These are phyloP conservation scores for Orestias chungarensis DNA, from an alignment of 2,797 vertebrate genomes.

Conservation along the genomic window DNA sequence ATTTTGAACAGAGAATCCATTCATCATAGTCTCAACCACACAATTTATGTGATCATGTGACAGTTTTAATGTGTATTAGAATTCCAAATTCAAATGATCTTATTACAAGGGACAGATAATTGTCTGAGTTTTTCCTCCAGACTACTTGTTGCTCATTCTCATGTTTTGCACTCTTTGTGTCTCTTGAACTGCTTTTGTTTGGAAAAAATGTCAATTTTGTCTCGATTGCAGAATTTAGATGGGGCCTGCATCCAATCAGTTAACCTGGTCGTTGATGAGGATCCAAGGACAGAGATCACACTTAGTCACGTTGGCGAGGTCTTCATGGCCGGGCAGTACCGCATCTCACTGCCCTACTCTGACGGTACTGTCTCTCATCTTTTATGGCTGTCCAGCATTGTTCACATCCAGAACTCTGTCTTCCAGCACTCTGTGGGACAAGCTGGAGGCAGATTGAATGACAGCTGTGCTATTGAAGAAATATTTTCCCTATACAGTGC, in stretches of 20 bases:
- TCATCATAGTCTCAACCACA: no score
- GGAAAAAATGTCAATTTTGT: slow-evolving; percentile 33
- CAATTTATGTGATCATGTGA: no score
- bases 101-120: background rate
- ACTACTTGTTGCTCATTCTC: background rate
- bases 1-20: no score
- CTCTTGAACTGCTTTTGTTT: slow-evolving; percentile 31
- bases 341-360: slow-evolving; percentile 90
- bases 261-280: slow-evolving; percentile 88
- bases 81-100: background rate
- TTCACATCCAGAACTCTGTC: slow-evolving; percentile 23
- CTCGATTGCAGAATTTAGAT: slow-evolving; percentile 87
- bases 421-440: slow-evolving; percentile 31
- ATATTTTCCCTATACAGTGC: slow-evolving; percentile 38
- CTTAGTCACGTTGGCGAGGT: slow-evolving; percentile 91
- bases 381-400: slow-evolving; percentile 36
- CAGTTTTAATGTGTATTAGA: background rate
- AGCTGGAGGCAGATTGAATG: slow-evolving; percentile 51
- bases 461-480: slow-evolving; percentile 49
- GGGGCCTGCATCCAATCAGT: slow-evolving; percentile 94
- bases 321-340: slow-evolving; percentile 91
- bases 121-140: background rate
- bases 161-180: slow-evolving; percentile 19
- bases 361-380: slow-evolving; percentile 83
- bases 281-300: slow-evolving; percentile 91